Evolutionary conservation across 2,888 invertebrate species (phyloP).

Genomic region (Synanthedon andrenaeformis): DNA sequence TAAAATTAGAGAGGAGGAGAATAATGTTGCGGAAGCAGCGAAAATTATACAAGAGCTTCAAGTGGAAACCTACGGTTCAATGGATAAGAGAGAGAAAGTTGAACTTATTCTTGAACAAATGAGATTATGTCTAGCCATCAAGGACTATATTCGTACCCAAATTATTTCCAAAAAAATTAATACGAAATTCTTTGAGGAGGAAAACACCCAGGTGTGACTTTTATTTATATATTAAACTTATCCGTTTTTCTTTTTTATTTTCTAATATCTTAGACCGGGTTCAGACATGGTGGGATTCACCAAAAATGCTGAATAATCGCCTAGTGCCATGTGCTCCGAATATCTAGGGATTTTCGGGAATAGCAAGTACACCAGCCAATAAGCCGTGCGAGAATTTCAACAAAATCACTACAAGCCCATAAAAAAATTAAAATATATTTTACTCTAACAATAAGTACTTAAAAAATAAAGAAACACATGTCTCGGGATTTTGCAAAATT

Average conservation of each 20-base stretch:
- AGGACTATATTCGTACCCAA: slow-evolving; percentile 96
- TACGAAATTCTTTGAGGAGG: slow-evolving; percentile 95
- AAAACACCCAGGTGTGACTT: slow-evolving; percentile 69
- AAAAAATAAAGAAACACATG: too few species aligned
- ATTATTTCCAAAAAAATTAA: slow-evolving; percentile 99
- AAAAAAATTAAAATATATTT: too few species aligned
- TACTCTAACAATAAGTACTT: too few species aligned
- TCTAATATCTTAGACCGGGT: not conserved
- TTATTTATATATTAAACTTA: not conserved
- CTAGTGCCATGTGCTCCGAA: too few species aligned
- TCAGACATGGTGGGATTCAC: too few species aligned
- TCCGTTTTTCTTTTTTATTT: not conserved
- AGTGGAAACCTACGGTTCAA: slow-evolving; percentile 97
- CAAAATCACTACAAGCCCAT: too few species aligned
- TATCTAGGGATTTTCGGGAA: too few species aligned
- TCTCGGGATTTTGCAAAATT: too few species aligned
- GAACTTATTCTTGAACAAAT: slow-evolving; percentile 98
- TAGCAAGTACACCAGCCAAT: too few species aligned
- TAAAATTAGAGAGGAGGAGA: slow-evolving; percentile 85
- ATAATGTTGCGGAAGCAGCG: slow-evolving; percentile 89
- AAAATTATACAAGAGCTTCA: slow-evolving; percentile 94
- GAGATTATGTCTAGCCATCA: slow-evolving; percentile 94
- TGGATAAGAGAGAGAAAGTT: slow-evolving; percentile 97
- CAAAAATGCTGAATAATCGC: too few species aligned
- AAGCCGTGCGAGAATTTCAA: too few species aligned